These are phyloP conservation scores for Drosophila setifemur DNA, from an alignment of 1,140 invertebrate species.

Conservation along the genomic window DNA sequence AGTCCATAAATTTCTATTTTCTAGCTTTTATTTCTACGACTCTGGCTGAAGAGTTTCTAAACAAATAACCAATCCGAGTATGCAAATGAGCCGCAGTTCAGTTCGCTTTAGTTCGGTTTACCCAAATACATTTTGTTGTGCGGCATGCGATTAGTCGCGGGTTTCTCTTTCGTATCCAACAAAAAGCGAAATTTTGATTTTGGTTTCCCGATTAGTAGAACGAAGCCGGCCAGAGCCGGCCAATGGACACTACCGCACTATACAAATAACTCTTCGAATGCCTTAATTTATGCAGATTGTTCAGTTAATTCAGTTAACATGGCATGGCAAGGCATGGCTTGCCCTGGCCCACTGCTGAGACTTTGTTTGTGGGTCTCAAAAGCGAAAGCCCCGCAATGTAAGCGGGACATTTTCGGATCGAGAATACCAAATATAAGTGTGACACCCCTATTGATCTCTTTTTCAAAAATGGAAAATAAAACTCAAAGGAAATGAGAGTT, in stretches of 20 bases:
- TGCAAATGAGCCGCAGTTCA: conserved; percentile 62
- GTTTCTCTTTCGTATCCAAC: conserved; percentile 73
- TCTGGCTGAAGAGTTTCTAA: conserved; percentile 37
- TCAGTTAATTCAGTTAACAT: too few relatives aligned
- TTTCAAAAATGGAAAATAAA: conserved; percentile 13
- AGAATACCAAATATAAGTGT: conserved; percentile 63
- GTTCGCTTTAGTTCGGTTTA: conserved; percentile 72
- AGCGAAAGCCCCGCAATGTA: conserved; percentile 64
- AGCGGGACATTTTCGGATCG: conserved; percentile 26
- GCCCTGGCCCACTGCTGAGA: conserved; percentile 39
- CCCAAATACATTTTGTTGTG: conserved; percentile 69
- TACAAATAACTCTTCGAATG: conserved; percentile 11
- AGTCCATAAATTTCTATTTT: conserved; percentile 53
- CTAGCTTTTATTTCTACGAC: conserved; percentile 20
- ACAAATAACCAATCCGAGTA: conserved; percentile 64
- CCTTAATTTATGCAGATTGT: conserved; percentile 75
- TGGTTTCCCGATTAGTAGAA: conserved; percentile 77
- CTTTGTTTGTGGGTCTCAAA: conserved; percentile 35
- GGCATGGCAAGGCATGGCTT: too few relatives aligned
- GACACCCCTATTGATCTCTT: conserved; percentile 26
- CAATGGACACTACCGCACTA: conserved; percentile 10
- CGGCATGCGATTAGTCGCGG: conserved; percentile 71
- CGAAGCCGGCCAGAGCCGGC: conserved; percentile 29
- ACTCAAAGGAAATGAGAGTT: background rate
- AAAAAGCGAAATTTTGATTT: conserved; percentile 80